These are phyloP conservation scores for Gymnocephalus cernua DNA, from an alignment of 2,113 vertebrate genomes.

Conservation along the genomic window DNA sequence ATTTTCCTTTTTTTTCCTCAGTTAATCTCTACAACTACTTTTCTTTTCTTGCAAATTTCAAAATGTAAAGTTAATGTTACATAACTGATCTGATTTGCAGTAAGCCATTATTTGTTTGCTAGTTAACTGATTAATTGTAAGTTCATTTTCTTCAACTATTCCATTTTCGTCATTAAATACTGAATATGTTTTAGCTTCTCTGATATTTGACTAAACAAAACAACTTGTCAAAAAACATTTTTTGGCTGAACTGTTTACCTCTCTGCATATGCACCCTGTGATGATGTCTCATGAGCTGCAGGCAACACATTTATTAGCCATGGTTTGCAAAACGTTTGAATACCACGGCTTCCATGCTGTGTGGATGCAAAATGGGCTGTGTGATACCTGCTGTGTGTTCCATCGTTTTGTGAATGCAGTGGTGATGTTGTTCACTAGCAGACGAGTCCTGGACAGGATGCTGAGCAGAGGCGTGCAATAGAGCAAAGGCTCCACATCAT, in stretches of 20 bases:
- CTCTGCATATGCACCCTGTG: not conserved
- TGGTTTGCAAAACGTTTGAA: not conserved
- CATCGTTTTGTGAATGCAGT: constrained; percentile 64
- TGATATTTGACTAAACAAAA: not conserved
- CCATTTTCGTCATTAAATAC: not conserved
- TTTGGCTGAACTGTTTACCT: not conserved
- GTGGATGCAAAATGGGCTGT: not conserved
- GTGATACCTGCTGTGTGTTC: constrained; percentile 85
- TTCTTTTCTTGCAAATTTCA: not conserved
- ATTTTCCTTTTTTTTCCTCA: not conserved
- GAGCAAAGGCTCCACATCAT: constrained; percentile 77
- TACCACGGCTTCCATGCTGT: not conserved
- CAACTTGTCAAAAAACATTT: not conserved
- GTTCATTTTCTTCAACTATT: not conserved
- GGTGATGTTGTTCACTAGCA: constrained; percentile 64
- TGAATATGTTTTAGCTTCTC: not conserved
- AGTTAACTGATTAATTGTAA: too few species aligned
- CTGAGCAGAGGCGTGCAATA: constrained; percentile 79
- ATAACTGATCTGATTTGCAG: not conserved
- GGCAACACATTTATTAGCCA: not conserved
- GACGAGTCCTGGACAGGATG: constrained; percentile 60
- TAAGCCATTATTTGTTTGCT: not conserved
- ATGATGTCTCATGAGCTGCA: not conserved
- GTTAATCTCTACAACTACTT: not conserved
- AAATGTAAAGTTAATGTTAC: not conserved